phyloP scores from a whole-genome alignment of 2,888 invertebrate genomes.

The Diaperis boleti region DNA sequence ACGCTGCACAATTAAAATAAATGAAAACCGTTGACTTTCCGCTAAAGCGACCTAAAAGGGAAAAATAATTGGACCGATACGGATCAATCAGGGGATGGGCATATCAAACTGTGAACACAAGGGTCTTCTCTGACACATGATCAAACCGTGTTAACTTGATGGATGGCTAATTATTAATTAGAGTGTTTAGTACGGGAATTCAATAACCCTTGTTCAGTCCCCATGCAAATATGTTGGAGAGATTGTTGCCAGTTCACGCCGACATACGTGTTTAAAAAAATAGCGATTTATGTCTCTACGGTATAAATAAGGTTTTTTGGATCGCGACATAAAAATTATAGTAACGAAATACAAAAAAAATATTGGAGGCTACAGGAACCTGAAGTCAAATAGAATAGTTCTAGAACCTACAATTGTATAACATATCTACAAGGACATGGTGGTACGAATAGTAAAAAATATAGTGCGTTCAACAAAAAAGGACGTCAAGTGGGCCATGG shows the following conservation, averaged over 20 bases:
- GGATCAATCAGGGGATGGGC: not conserved
- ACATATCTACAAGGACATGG: no score
- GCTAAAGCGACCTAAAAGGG: not conserved
- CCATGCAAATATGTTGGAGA: not conserved
- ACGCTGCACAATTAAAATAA: constrained; percentile 32
- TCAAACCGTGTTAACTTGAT: constrained; percentile 6
- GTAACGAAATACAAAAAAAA: no score
- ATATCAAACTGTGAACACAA: not conserved
- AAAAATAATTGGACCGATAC: constrained; percentile 3
- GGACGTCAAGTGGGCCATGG: no score
- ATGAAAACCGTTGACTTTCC: constrained; percentile 26
- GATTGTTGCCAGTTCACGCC: not conserved
- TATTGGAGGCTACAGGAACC: no score
- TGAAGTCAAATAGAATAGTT: no score
- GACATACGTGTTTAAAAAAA: not conserved
- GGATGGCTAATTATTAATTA: constrained; percentile 16
- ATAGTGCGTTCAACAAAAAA: no score
- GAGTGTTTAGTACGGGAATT: constrained; percentile 9
- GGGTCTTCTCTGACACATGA: not conserved
- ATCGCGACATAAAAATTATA: no score
- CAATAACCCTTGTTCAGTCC: not conserved
- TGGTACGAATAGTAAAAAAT: no score
- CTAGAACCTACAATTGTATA: no score
- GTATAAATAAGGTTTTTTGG: no score
- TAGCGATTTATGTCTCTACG: not conserved